A percentile compares a stretch with the other conserved stretches of the same genome.
phyloP scores from a whole-genome alignment of 2,888 invertebrate species.

The Lochmaea capreae region DNA sequence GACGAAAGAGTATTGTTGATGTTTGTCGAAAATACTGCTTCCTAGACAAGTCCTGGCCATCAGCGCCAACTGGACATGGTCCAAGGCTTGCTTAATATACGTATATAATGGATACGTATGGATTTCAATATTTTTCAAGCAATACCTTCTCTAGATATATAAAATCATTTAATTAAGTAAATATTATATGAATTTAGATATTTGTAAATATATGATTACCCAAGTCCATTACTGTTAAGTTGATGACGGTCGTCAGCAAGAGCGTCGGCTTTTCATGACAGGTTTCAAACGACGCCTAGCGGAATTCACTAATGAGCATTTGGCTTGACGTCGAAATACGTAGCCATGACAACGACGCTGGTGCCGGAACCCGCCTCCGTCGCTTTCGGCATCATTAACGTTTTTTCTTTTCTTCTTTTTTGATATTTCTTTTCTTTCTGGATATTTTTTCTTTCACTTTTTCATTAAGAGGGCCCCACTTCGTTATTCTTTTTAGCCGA shows the following conservation, averaged over 20 bases:
- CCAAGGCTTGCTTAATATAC: too few relatives aligned
- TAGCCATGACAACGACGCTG: conserved; percentile 58
- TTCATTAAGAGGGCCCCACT: too few relatives aligned
- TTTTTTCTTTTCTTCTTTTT: conserved; percentile 26
- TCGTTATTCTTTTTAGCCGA: too few relatives aligned
- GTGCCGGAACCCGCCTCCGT: conserved; percentile 42
- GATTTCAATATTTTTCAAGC: too few relatives aligned
- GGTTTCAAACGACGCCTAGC: conserved; percentile 64
- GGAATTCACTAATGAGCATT: conserved; percentile 65
- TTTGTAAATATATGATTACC: not conserved
- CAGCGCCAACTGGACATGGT: too few relatives aligned
- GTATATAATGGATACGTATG: too few relatives aligned
- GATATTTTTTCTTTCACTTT: too few relatives aligned
- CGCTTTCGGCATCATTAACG: conserved; percentile 42
- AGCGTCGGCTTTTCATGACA: conserved; percentile 64
- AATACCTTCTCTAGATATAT: too few relatives aligned
- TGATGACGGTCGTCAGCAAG: conserved; percentile 54
- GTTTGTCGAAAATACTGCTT: too few relatives aligned
- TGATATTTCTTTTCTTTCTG: conserved; percentile 14
- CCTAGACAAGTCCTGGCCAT: too few relatives aligned
- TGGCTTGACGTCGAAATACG: conserved; percentile 61
- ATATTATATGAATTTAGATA: not conserved
- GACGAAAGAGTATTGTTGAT: too few relatives aligned
- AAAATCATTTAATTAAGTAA: not conserved
- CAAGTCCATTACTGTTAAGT: conserved; percentile 30